Evolutionary conservation across 2,797 vertebrate genomes (phyloP).

Genomic region (Astyanax mexicanus): DNA sequence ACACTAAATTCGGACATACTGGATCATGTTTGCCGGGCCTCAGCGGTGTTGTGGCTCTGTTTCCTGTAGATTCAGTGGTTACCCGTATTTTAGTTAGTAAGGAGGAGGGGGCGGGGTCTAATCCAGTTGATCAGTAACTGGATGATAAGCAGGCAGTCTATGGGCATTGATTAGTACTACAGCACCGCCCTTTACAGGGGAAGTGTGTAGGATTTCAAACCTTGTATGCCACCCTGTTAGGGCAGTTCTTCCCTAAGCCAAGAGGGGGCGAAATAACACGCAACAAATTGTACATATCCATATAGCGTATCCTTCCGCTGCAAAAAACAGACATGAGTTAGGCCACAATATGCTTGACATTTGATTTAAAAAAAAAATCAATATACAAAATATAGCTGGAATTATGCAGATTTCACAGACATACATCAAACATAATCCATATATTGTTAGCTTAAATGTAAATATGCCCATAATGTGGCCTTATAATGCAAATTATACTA

Average conservation of each 20-base stretch:
- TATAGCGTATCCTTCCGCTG: constrained; percentile 95
- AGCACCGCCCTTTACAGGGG: constrained; percentile 60
- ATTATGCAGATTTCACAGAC: too few relatives aligned
- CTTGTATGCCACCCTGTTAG: constrained; percentile 98
- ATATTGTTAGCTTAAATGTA: too few relatives aligned
- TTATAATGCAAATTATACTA: too few relatives aligned
- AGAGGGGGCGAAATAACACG: constrained; percentile 95
- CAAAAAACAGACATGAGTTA: constrained; percentile 82
- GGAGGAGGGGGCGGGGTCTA: constrained; percentile 58
- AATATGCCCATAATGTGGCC: too few relatives aligned
- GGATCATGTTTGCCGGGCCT: too few relatives aligned
- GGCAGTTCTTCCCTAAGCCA: constrained; percentile 97
- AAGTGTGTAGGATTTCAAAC: constrained; percentile 84
- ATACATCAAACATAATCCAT: too few relatives aligned
- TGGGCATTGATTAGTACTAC: constrained; percentile 54
- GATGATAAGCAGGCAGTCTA: constrained; percentile 40
- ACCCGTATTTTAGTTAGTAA: constrained; percentile 78
- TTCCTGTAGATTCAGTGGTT: constrained; percentile 72
- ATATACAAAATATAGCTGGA: too few relatives aligned
- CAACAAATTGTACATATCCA: constrained; percentile 98
- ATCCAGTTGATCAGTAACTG: constrained; percentile 40
- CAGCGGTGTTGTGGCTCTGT: too few relatives aligned
- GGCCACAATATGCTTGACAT: constrained; percentile 62
- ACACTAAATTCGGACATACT: constrained; percentile 17
- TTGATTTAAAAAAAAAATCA: too few relatives aligned